A percentile compares a stretch with the other conserved stretches of the same genome.
Evolutionary conservation across 2,113 vertebrate species (phyloP).

Genomic region (Dicerorhinus sumatrensis): DNA sequence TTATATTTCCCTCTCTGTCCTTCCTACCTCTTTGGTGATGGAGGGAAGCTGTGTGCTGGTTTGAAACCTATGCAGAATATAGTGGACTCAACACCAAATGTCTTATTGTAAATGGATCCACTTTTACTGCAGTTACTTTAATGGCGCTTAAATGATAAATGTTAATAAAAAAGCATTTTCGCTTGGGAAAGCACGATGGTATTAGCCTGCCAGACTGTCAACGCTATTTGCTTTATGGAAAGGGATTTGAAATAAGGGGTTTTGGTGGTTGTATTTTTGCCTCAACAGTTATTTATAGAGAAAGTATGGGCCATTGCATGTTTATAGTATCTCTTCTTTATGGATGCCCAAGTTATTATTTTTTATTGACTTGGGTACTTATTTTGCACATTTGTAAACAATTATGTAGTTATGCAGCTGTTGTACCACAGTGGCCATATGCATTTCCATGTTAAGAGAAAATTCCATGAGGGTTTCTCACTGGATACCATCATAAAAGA

Average conservation of each 20-base stretch:
- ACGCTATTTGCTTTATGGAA: constrained; percentile 62
- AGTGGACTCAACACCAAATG: not conserved
- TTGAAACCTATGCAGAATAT: not conserved
- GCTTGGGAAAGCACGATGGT: constrained; percentile 64
- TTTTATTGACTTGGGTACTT: constrained; percentile 76
- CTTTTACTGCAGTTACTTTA: constrained; percentile 46
- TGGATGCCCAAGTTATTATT: constrained; percentile 79
- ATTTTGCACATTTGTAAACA: constrained; percentile 77
- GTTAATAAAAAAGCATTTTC: constrained; percentile 74
- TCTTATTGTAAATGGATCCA: not conserved
- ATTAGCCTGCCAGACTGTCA: constrained; percentile 65
- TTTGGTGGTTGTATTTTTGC: constrained; percentile 74
- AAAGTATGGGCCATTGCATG: constrained; percentile 72
- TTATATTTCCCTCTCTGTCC: not conserved
- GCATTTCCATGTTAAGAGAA: constrained; percentile 59
- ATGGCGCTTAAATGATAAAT: constrained; percentile 65
- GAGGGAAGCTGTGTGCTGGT: not conserved
- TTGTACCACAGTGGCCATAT: constrained; percentile 57
- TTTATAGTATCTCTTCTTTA: constrained; percentile 77
- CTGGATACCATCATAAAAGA: constrained; percentile 52
- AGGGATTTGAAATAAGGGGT: constrained; percentile 73
- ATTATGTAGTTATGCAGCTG: constrained; percentile 76
- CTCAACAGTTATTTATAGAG: constrained; percentile 69
- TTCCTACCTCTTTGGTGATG: not conserved
- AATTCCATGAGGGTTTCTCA: constrained; percentile 57